Percentiles rank a stretch among this genome's conserved stretches.
Evolutionary conservation across 2,113 vertebrate genomes (phyloP).

Genomic region (Mustela lutreola): DNA sequence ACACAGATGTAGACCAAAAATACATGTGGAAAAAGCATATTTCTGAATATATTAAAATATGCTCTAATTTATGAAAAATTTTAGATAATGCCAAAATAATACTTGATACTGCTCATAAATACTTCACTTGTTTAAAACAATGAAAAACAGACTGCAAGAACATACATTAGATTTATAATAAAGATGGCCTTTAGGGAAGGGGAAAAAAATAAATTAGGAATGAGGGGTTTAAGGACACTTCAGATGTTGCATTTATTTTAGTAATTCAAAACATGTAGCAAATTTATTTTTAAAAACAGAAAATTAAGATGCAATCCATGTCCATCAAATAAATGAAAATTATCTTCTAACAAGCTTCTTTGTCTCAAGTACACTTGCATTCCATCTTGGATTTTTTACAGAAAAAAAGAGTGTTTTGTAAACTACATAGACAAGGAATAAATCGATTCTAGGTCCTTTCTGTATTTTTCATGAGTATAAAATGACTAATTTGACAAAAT

Average conservation of each 20-base stretch:
- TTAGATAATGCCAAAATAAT: constrained; percentile 31
- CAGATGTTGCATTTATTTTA: constrained; percentile 7
- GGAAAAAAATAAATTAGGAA: background rate
- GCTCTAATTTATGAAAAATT: background rate
- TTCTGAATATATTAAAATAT: constrained; percentile 25
- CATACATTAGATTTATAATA: background rate
- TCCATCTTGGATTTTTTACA: background rate
- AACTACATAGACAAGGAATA: background rate
- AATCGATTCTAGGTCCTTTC: background rate
- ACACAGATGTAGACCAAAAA: background rate
- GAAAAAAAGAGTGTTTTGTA: background rate
- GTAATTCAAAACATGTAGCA: background rate
- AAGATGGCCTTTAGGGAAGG: background rate
- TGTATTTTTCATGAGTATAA: background rate
- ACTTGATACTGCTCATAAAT: constrained; percentile 6
- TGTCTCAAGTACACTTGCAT: background rate
- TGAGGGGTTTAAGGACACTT: background rate
- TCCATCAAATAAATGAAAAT: constrained; percentile 32
- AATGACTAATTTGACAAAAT: constrained; percentile 19
- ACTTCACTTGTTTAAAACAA: background rate
- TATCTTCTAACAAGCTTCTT: background rate
- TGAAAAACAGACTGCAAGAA: background rate
- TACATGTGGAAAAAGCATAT: background rate
- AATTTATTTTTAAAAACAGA: background rate
- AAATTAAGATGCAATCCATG: background rate